phyloP scores from a whole-genome alignment of 2,797 vertebrate genomes.

The Anableps anableps region DNA sequence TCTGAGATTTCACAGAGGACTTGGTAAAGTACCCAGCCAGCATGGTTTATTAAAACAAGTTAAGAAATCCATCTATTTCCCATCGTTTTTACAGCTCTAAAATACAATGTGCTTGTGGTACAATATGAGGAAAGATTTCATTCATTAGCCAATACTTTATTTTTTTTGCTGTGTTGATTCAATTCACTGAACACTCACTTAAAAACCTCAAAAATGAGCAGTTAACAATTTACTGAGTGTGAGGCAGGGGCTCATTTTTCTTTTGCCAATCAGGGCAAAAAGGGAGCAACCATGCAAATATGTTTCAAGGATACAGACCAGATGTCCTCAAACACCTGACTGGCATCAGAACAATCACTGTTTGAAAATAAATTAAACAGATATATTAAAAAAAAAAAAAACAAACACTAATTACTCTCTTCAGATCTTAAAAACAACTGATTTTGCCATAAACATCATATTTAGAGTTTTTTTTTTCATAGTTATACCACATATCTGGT shows the following conservation, averaged over 20 bases:
- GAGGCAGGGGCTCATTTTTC: conserved; percentile 4
- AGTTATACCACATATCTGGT: neutral
- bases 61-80: conserved; percentile 18
- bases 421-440: neutral
- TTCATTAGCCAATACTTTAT: conserved; percentile 2
- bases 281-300: neutral
- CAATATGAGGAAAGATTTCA: neutral
- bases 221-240: neutral
- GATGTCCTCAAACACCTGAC: conserved; percentile 1
- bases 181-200: conserved; percentile 1
- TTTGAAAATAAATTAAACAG: neutral
- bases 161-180: conserved; percentile 9
- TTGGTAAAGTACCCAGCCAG: conserved; percentile 7
- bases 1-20: conserved; percentile 10
- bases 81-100: conserved; percentile 19
- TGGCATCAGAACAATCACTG: neutral
- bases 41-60: conserved; percentile 7
- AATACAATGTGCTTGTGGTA: conserved; percentile 21
- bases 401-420: neutral
- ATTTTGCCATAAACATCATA: neutral
- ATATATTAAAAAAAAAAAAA: neutral
- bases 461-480: neutral
- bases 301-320: neutral
- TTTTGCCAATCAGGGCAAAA: neutral
- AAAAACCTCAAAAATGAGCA: conserved; percentile 13